These are phyloP conservation scores for Malurus leucopterus DNA, from an alignment of 2,797 vertebrate species.

Conservation along the genomic window DNA sequence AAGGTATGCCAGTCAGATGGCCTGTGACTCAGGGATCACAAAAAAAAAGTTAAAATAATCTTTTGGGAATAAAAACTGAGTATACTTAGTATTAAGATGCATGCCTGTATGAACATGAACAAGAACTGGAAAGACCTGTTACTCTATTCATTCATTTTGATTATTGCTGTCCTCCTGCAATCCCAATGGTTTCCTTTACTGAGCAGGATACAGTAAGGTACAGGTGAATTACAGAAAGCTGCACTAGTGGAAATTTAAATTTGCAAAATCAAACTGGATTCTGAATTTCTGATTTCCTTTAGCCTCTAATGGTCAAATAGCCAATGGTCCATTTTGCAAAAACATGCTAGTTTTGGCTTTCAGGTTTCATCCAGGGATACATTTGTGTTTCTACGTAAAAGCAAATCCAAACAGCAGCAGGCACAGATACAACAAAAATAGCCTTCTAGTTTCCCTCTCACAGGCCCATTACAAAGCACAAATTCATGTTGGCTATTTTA, in stretches of 20 bases:
- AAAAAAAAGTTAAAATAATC: not conserved
- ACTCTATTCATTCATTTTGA: not conserved
- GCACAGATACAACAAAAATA: not conserved
- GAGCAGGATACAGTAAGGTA: not conserved
- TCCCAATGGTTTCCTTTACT: not conserved
- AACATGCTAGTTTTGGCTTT: not conserved
- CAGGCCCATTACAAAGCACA: not conserved
- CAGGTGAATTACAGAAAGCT: not conserved
- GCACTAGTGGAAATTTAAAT: not conserved
- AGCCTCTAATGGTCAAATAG: not conserved
- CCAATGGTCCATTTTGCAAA: not conserved
- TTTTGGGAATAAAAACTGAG: not conserved
- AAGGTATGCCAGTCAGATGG: not conserved
- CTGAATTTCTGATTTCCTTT: not conserved
- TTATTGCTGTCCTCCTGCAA: not conserved
- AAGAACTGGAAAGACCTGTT: not conserved
- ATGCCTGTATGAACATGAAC: not conserved
- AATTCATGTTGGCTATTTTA: slow-evolving; percentile 23
- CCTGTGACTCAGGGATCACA: not conserved
- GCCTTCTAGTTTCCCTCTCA: slow-evolving; percentile 12
- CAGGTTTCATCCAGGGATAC: not conserved
- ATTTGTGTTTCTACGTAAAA: not conserved
- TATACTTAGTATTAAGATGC: not conserved
- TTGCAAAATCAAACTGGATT: not conserved
- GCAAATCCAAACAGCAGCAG: not conserved